Conservation (phyloP, 2,113 vertebrate species). For the Poeciliopsis prolifica region DNA sequence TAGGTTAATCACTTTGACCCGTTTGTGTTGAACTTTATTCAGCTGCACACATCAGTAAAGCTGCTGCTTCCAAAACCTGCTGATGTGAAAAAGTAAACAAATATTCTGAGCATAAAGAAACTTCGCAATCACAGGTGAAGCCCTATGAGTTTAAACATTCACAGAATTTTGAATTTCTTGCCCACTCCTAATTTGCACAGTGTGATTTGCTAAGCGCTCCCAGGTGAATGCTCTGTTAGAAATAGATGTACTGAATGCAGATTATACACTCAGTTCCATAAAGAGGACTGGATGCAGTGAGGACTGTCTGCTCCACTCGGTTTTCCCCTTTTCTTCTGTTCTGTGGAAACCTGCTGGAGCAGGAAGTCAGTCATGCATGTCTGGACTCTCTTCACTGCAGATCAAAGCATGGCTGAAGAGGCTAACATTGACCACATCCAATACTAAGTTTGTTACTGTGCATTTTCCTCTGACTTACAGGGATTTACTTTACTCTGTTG, state of each 20-base stretch:
- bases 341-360: slow-evolving; percentile 35
- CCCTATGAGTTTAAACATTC: neutral
- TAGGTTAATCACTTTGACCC: neutral
- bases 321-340: slow-evolving; percentile 29
- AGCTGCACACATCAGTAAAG: neutral
- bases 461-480: slow-evolving; percentile 70
- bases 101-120: neutral
- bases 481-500: slow-evolving; percentile 69
- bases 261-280: slow-evolving; percentile 10
- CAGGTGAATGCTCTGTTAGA: neutral
- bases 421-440: slow-evolving; percentile 75
- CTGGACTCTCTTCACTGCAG: slow-evolving; percentile 61
- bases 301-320: slow-evolving; percentile 21
- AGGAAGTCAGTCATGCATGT: slow-evolving; percentile 62
- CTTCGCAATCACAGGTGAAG: too few species aligned
- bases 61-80: neutral
- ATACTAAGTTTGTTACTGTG: slow-evolving; percentile 75
- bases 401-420: slow-evolving; percentile 70
- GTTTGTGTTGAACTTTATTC: slow-evolving; percentile 8
- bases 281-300: slow-evolving; percentile 34
- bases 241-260: neutral
- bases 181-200: neutral
- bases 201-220: slow-evolving; percentile 3
- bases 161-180: neutral
- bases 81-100: neutral